These are phyloP conservation scores for Diogma glabrata DNA, from an alignment of 2,888 invertebrate genomes.

Conservation along the genomic window DNA sequence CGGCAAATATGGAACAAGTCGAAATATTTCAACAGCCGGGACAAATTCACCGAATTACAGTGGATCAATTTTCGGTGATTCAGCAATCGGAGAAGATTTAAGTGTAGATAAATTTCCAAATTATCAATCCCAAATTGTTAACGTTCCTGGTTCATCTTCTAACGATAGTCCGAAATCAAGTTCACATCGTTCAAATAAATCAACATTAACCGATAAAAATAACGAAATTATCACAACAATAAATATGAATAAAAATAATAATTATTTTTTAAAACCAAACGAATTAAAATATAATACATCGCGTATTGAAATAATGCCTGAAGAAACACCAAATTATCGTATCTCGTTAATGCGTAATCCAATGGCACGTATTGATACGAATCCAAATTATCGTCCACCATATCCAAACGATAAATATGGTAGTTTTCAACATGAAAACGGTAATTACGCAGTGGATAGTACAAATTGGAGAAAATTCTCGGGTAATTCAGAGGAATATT, in stretches of 20 bases:
- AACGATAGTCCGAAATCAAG: neutral
- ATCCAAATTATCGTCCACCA: conserved; percentile 22
- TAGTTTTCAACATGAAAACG: conserved; percentile 19
- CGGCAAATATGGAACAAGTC: conserved; percentile 20
- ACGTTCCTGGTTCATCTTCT: conserved; percentile 21
- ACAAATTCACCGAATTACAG: conserved; percentile 37
- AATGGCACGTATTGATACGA: conserved; percentile 22
- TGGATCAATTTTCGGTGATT: conserved; percentile 37
- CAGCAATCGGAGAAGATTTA: conserved; percentile 37
- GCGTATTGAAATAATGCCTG: conserved; percentile 34
- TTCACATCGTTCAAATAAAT: neutral
- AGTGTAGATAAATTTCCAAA: conserved; percentile 36
- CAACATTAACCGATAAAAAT: conserved; percentile 5
- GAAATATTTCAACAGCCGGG: conserved; percentile 35
- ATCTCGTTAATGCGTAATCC: conserved; percentile 25
- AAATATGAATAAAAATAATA: conserved; percentile 27
- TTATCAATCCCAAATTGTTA: conserved; percentile 28
- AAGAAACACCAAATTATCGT: conserved; percentile 29
- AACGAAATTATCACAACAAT: conserved; percentile 24
- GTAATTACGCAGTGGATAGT: conserved; percentile 5
- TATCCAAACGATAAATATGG: conserved; percentile 22
- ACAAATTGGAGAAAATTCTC: conserved; percentile 38
- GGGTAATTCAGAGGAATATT: conserved; percentile 35
- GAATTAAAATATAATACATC: conserved; percentile 32
- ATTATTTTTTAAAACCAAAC: too few relatives aligned